Percentiles rank a stretch among this genome's conserved stretches.
These are phyloP conservation scores for Drosophila putrida DNA, from an alignment of 2,888 invertebrate species.

Conservation along the genomic window DNA sequence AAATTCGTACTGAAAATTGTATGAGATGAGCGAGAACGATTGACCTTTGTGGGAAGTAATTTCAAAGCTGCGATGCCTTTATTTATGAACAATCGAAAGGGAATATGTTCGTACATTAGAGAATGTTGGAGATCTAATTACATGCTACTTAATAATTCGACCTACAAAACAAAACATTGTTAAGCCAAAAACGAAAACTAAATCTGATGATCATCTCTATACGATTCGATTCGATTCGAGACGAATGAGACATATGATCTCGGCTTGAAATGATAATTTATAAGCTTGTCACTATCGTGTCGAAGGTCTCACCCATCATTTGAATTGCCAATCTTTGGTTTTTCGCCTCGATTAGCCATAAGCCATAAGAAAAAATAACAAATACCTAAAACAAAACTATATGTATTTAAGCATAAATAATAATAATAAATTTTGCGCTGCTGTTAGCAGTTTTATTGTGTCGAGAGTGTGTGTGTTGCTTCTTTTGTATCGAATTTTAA, in stretches of 20 bases:
- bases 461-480: slow-evolving; percentile 1
- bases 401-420: slow-evolving; percentile 45
- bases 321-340: slow-evolving; percentile 64
- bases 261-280: slow-evolving; percentile 46
- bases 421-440: slow-evolving; percentile 49
- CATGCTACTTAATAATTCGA: slow-evolving; percentile 9
- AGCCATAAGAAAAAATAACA: slow-evolving; percentile 26
- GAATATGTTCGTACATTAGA: background rate
- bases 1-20: slow-evolving; percentile 22
- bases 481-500: slow-evolving; percentile 63
- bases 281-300: slow-evolving; percentile 51
- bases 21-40: slow-evolving; percentile 25
- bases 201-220: background rate
- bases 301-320: slow-evolving; percentile 68
- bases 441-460: slow-evolving; percentile 54
- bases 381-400: slow-evolving; percentile 9
- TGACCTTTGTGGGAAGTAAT: slow-evolving; percentile 41
- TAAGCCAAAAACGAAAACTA: background rate
- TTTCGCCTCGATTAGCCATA: slow-evolving; percentile 42
- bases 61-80: background rate
- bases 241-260: slow-evolving; percentile 29
- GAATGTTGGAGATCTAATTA: background rate
- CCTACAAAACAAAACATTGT: no score
- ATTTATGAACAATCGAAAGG: slow-evolving; percentile 3
- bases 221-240: background rate